A percentile compares a stretch with the other conserved stretches of the same genome.
Conservation (phyloP, 2,888 invertebrate genomes). For the Lysandra bellargus region DNA sequence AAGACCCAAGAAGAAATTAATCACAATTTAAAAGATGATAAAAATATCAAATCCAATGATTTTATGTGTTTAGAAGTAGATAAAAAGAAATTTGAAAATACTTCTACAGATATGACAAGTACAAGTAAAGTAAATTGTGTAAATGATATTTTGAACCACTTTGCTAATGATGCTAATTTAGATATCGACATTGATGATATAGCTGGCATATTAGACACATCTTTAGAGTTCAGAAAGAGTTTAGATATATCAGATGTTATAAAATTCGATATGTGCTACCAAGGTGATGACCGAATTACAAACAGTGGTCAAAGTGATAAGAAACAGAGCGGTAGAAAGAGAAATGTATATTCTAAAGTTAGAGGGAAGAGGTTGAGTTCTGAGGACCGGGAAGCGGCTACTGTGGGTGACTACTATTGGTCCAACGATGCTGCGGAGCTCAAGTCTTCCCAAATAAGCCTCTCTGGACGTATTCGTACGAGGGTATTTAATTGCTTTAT, state of each 20-base stretch:
- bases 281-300: background rate
- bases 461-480: slow-evolving; percentile 2
- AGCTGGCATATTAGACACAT: background rate
- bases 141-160: slow-evolving; percentile 14
- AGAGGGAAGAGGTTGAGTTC: background rate
- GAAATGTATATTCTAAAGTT: slow-evolving; percentile 1
- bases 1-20: background rate
- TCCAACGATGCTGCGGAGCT: background rate
- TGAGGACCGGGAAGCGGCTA: background rate
- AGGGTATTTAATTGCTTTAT: background rate
- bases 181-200: background rate
- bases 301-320: background rate
- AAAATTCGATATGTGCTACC: background rate
- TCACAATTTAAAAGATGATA: too few relatives aligned
- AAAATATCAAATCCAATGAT: too few relatives aligned
- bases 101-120: background rate
- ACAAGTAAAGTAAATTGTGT: background rate
- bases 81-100: background rate
- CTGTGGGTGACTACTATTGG: background rate
- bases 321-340: slow-evolving; percentile 4
- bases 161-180: slow-evolving; percentile 17
- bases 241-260: slow-evolving; percentile 10
- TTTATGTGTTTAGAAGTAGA: too few relatives aligned
- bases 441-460: slow-evolving; percentile 6
- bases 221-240: slow-evolving; percentile 3